Percentiles rank a stretch among this genome's conserved stretches.
Evolutionary conservation across 2,113 vertebrate species (phyloP).

Genomic region (Boleophthalmus pectinirostris): DNA sequence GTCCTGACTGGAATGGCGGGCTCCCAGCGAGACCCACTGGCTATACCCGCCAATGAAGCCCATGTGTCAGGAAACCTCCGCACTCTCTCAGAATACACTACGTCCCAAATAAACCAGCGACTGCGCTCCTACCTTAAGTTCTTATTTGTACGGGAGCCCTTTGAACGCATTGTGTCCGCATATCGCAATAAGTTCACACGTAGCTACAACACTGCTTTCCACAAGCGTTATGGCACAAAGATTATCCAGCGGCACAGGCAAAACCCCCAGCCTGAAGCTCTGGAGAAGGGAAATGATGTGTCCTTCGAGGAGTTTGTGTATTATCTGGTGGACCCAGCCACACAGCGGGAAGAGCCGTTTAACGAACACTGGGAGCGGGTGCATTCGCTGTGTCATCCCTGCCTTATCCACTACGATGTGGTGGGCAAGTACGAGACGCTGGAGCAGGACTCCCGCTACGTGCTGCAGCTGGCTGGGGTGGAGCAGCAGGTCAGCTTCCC

Average conservation of each 20-base stretch:
- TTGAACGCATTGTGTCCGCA: slow-evolving; percentile 91
- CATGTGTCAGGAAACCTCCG: slow-evolving; percentile 84
- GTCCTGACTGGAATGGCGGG: slow-evolving; percentile 82
- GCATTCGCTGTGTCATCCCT: slow-evolving; percentile 92
- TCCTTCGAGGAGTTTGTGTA: slow-evolving; percentile 93
- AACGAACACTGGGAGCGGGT: slow-evolving; percentile 96
- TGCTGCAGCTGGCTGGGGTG: slow-evolving; percentile 84
- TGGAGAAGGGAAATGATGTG: slow-evolving; percentile 85
- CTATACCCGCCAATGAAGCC: slow-evolving; percentile 87
- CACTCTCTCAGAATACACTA: slow-evolving; percentile 84
- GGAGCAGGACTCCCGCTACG: slow-evolving; percentile 87
- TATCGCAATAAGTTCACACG: slow-evolving; percentile 93
- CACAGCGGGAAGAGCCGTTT: slow-evolving; percentile 88
- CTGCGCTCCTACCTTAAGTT: slow-evolving; percentile 93
- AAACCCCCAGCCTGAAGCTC: slow-evolving; percentile 76
- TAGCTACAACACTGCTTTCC: slow-evolving; percentile 91
- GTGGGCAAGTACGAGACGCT: slow-evolving; percentile 97
- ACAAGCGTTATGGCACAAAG: slow-evolving; percentile 88
- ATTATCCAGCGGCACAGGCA: slow-evolving; percentile 87
- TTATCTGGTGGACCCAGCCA: slow-evolving; percentile 89
- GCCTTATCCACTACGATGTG: slow-evolving; percentile 90
- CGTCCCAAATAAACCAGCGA: slow-evolving; percentile 86
- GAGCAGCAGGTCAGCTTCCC: slow-evolving; percentile 82
- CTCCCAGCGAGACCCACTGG: slow-evolving; percentile 77
- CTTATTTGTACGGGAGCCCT: slow-evolving; percentile 91